These are phyloP conservation scores for Papilio dardanus DNA, from an alignment of 1,140 invertebrate genomes.

Conservation along the genomic window DNA sequence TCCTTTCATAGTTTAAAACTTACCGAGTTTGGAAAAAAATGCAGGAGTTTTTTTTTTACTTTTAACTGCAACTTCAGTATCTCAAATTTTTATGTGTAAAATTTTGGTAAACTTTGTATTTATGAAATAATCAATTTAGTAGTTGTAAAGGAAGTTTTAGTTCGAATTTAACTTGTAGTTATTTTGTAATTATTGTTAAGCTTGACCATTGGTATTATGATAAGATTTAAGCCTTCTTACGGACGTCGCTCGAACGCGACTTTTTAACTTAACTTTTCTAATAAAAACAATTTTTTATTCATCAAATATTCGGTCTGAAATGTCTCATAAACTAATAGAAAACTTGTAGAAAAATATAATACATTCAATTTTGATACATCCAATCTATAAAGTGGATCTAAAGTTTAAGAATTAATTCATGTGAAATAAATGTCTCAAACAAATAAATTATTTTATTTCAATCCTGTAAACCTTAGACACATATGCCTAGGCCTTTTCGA, in stretches of 20 bases:
- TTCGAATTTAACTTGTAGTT: slow-evolving; percentile 17
- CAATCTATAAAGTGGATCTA: slow-evolving; percentile 42
- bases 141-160: slow-evolving; percentile 25
- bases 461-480: neutral
- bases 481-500: no score
- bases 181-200: slow-evolving; percentile 21
- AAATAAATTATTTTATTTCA: slow-evolving; percentile 40
- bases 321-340: slow-evolving; percentile 11
- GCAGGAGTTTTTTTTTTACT: neutral
- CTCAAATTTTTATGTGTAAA: neutral
- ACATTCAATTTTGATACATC: slow-evolving; percentile 16
- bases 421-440: slow-evolving; percentile 74
- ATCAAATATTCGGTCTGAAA: slow-evolving; percentile 10
- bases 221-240: neutral
- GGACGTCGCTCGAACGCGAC: neutral
- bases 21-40: neutral
- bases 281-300: neutral
- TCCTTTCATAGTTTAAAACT: neutral
- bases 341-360: slow-evolving; percentile 30
- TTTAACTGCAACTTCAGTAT: neutral
- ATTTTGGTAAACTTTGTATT: neutral
- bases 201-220: slow-evolving; percentile 13
- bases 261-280: neutral
- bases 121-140: slow-evolving; percentile 8
- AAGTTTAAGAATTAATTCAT: slow-evolving; percentile 66